A percentile compares a stretch with the other conserved stretches of the same genome.
phyloP scores from a whole-genome alignment of 2,113 vertebrate species.

The Electrona antarctica region DNA sequence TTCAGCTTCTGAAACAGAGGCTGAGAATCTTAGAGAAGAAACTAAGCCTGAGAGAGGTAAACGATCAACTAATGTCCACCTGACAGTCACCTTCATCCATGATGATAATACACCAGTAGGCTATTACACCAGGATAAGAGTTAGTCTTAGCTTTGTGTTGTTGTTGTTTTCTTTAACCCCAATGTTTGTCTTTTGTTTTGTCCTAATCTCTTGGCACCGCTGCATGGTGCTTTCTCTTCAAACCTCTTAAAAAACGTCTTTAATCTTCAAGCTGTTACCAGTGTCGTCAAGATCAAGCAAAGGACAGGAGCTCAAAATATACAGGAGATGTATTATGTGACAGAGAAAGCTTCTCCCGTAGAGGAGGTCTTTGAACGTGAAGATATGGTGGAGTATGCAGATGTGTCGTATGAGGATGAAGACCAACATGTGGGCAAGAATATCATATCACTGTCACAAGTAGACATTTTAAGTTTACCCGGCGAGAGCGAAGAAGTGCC shows the following conservation, averaged over 20 bases:
- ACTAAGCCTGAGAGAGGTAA: constrained; percentile 59
- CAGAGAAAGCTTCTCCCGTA: constrained; percentile 11
- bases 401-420: constrained; percentile 3
- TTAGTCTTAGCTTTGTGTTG: constrained; percentile 13
- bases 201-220: constrained; percentile 66
- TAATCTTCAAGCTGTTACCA: constrained; percentile 20
- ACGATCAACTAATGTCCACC: not conserved
- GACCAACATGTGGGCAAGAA: not conserved
- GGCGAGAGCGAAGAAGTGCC: not conserved
- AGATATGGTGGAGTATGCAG: not conserved
- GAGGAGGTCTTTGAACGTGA: constrained; percentile 11
- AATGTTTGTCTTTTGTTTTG: constrained; percentile 50
- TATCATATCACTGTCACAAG: not conserved
- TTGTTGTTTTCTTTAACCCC: constrained; percentile 45
- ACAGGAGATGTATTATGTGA: constrained; percentile 1
- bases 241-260: constrained; percentile 12
- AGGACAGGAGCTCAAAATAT: constrained; percentile 12
- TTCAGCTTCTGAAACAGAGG: constrained; percentile 18
- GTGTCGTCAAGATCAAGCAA: constrained; percentile 17
- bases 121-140: too few relatives aligned
- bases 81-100: not conserved
- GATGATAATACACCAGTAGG: constrained; percentile 12
- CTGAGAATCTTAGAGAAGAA: constrained; percentile 20
- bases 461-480: not conserved
- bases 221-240: constrained; percentile 61